These are phyloP conservation scores for Cryptoprocta ferox DNA, from an alignment of 2,797 vertebrate genomes.

Conservation along the genomic window DNA sequence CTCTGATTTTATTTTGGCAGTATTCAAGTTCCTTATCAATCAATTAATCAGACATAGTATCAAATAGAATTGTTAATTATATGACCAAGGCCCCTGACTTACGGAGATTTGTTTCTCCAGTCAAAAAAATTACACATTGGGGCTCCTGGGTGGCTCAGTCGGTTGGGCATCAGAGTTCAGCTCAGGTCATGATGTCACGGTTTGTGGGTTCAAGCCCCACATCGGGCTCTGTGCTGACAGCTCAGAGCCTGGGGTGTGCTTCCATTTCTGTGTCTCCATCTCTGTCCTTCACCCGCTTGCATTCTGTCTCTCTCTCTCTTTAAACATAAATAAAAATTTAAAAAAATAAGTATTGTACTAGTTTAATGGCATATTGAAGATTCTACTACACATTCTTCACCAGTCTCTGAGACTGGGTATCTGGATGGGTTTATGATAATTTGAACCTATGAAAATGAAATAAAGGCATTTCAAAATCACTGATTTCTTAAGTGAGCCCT, in stretches of 20 bases:
- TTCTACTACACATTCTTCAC: neutral
- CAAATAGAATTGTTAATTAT: slow-evolving; percentile 17
- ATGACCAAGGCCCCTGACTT: neutral
- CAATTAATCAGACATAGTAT: neutral
- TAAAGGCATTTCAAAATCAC: slow-evolving; percentile 21
- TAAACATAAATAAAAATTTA: no score
- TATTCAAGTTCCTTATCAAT: slow-evolving; percentile 31
- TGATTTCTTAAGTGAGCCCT: neutral
- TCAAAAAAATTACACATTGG: neutral
- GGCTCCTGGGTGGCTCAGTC: no score
- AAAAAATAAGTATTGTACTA: neutral
- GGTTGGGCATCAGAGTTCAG: no score
- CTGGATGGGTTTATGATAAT: neutral
- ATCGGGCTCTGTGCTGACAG: no score
- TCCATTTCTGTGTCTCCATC: no score
- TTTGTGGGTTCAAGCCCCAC: no score
- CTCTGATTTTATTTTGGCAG: neutral
- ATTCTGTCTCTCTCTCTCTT: no score
- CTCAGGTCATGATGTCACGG: no score
- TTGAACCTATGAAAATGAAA: slow-evolving; percentile 37
- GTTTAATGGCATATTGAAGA: slow-evolving; percentile 40
- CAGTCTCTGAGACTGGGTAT: neutral
- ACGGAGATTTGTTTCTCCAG: neutral
- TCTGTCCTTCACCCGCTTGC: no score
- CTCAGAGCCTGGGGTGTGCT: no score